Base-by-base conservation (phyloP, 2,888 invertebrate genomes). In the Noctua janthe region DNA sequence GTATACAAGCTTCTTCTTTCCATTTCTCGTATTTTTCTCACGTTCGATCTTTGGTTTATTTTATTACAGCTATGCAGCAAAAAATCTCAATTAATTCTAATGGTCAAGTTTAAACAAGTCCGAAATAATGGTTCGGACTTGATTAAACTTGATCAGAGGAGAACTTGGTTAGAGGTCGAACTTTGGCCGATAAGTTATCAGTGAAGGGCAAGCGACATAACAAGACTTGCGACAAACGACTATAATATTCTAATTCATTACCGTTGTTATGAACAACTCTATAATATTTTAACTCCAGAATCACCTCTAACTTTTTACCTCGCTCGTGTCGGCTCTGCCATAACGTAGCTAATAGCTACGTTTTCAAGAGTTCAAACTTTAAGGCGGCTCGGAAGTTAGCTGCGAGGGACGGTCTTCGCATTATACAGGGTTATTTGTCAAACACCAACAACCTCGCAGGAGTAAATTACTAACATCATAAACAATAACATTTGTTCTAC, bases 131-230 rank as follows among this genome's bases (percentile, higher is more conserved):
- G 35, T 39, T 39, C 39, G 39, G 39, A 39, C 39, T 39, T 39
- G 39, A 39, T 39, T 39, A 39, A 39, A 39, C 39, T 39, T 39
- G 39, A 39, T 39, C 39, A 39, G 5, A 39, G 39, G 39, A 4
- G 20, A 29, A n/a, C 43, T 43, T 43, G 15, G 47, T n/a, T 23
- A 54, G 39, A 23, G 39, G 39, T 47, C 47, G 47, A 66, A 56
- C 76, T 76, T 76, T 56, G 39, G 17, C 47, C 54, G 64, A 82
- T 80, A 64, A 62, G 29, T 49, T 83, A 83, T 76, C 77, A 56
- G 54, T 67, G 49, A 59, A 70, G 49, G 56, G n/a, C 59, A 59
- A 78, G 10, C 23, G 23, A 15, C 10, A n/a, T 43, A 51, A 72
- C 29, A 78, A 78, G 35, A 59, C 6, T 59, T 59, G 13, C 20